Evolutionary conservation across 2,797 vertebrate genomes (phyloP), one percentile per base, ranked within the genome.

Genomic region (Pipistrellus nathusii): DNA sequence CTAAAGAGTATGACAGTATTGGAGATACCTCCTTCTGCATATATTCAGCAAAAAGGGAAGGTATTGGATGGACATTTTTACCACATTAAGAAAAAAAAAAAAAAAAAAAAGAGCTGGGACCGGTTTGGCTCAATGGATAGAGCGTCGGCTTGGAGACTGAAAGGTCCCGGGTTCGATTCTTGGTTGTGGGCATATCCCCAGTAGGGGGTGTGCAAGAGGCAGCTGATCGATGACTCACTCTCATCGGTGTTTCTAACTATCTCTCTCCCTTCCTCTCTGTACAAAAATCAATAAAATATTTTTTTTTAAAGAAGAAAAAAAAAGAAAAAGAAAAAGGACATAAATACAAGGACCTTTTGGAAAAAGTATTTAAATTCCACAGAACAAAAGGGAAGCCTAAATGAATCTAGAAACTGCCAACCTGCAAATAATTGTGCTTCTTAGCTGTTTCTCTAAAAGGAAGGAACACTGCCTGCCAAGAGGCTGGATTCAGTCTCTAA

Each of bases 311-410:
- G 5, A 41, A 41, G 7, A 41, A 6, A 41, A 41, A 38, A 5
- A 38, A 38, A 38, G 38, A 38, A 38, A 18, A 20, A 53, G 6
- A 23, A 72, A 44, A 35, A 59, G 71, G 38, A 55, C 72, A 41
- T 11, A 17, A 32, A 32, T 27, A 38, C 41, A 44, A 30, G 38
- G 62, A 27, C 9, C 41, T 88, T 82, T 77, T 18, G 85, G 53
- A 44, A 32, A 71, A 78, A 68, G 73, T 46, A 44, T 51, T 93
- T 93, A 72, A 44, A 73, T 88, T 75, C 41, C 90, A 81, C 75
- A 41, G 72, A 91, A 77, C 41, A 86, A 96, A 86, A 77, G 91
- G 38, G 78, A 71, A 93, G 77, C 68, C 32, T 68, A 46, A 44
- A 68, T 35, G 27, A 25, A 83, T 41, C 66, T 53, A n/a, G 77